Evolutionary conservation across 2,888 invertebrate genomes (phyloP).

Genomic region (Mallateleia sp.): DNA sequence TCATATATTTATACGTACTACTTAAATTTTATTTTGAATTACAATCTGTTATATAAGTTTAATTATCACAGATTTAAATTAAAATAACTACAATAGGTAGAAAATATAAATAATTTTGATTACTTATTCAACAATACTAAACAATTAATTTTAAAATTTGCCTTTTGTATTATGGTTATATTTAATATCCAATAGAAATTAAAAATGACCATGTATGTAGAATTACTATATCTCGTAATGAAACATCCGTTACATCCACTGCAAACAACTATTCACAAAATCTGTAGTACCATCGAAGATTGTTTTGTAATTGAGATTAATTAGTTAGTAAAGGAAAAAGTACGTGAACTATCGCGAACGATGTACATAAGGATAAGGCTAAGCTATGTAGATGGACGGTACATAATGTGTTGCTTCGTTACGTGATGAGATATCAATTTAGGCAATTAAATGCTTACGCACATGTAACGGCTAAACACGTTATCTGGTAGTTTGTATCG

Average conservation of each 20-base stretch:
- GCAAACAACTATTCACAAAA: no score
- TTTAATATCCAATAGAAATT: no score
- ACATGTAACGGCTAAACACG: slow-evolving; percentile 84
- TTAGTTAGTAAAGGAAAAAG: neutral
- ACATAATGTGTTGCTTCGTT: slow-evolving; percentile 54
- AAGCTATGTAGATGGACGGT: slow-evolving; percentile 8
- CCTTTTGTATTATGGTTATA: no score
- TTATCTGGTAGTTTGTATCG: slow-evolving; percentile 86
- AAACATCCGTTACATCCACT: neutral
- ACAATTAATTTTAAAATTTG: no score
- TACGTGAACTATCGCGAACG: slow-evolving; percentile 1
- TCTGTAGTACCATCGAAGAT: neutral
- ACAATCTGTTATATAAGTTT: no score
- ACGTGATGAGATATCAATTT: slow-evolving; percentile 85
- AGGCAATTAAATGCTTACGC: slow-evolving; percentile 87
- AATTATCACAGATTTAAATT: no score
- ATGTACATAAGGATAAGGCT: slow-evolving; percentile 26
- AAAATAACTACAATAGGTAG: no score
- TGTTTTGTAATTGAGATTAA: neutral
- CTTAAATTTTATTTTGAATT: no score
- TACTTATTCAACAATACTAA: no score
- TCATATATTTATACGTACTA: no score
- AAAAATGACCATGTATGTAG: no score
- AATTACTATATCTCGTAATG: neutral
- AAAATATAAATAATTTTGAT: no score